phyloP scores from a whole-genome alignment of 1,140 invertebrate genomes.

The Aphelenchoides besseyi region DNA sequence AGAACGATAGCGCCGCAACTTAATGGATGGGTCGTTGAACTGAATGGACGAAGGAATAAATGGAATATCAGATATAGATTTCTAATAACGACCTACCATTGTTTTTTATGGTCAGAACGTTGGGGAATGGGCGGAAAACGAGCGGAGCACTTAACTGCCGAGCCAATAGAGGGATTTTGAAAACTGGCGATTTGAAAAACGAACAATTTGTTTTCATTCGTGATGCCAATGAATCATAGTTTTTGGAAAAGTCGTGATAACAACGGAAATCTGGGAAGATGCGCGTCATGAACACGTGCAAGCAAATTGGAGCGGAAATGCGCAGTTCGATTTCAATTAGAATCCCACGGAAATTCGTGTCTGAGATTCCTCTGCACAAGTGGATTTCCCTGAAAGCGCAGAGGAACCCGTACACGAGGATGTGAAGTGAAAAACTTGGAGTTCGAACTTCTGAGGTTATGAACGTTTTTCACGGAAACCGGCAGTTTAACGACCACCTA shows the following conservation, averaged over 20 bases:
- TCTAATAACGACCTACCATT: constrained; percentile 3
- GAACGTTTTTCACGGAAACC: background rate
- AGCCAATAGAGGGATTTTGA: background rate
- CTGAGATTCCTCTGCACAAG: background rate
- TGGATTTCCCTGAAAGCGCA: background rate
- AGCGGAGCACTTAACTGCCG: background rate
- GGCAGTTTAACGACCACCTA: constrained; percentile 4
- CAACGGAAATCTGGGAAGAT: too few species aligned
- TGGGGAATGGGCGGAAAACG: background rate
- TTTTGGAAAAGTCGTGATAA: too few species aligned
- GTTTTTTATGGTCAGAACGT: background rate
- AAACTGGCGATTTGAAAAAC: background rate
- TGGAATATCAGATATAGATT: background rate
- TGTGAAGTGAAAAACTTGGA: background rate
- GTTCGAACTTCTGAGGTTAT: background rate
- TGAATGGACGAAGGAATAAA: background rate
- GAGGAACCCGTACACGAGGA: background rate
- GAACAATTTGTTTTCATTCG: background rate
- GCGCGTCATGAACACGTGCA: too few species aligned
- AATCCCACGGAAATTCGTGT: too few species aligned
- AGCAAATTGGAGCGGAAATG: background rate
- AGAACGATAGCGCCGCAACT: background rate
- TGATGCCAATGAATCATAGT: too few species aligned
- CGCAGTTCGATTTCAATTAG: background rate
- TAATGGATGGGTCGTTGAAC: background rate